phyloP scores from a whole-genome alignment of 2,888 invertebrate species.

The Eupelmus urozonus region DNA sequence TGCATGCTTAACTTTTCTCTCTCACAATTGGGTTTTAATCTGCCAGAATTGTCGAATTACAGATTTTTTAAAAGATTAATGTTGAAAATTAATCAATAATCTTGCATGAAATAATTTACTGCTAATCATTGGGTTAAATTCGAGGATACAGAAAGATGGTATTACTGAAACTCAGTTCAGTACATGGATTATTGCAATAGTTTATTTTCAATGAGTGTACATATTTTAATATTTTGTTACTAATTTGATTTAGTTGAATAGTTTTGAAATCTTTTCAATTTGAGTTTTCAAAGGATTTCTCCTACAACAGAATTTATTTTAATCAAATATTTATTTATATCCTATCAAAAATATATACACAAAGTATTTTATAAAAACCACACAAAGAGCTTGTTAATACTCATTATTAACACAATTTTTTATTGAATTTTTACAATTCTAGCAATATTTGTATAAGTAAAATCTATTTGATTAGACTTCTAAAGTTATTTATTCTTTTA shows the following conservation, averaged over 20 bases:
- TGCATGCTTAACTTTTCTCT: constrained; percentile 42
- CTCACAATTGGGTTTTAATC: constrained; percentile 15
- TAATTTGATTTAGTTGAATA: constrained; percentile 12
- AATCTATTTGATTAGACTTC: not conserved
- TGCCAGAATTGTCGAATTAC: constrained; percentile 35
- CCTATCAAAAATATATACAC: too few relatives aligned
- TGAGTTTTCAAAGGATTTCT: not conserved
- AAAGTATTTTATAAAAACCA: too few relatives aligned
- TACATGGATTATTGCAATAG: constrained; percentile 1
- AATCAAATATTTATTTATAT: too few relatives aligned
- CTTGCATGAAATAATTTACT: constrained; percentile 30
- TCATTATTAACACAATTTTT: not conserved
- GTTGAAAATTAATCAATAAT: constrained; percentile 13
- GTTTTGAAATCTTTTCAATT: not conserved
- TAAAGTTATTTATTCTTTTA: not conserved
- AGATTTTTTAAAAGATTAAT: constrained; percentile 13
- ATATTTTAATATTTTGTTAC: constrained; percentile 4
- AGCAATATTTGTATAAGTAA: not conserved
- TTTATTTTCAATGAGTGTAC: constrained; percentile 10
- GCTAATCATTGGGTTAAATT: constrained; percentile 22
- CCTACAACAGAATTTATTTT: not conserved
- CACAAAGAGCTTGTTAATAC: too few relatives aligned
- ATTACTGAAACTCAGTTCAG: constrained; percentile 13
- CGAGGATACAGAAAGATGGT: constrained; percentile 34
- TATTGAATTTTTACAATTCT: not conserved